Base-by-base conservation (phyloP, 2,113 vertebrate species). In the Eonycteris spelaea region DNA sequence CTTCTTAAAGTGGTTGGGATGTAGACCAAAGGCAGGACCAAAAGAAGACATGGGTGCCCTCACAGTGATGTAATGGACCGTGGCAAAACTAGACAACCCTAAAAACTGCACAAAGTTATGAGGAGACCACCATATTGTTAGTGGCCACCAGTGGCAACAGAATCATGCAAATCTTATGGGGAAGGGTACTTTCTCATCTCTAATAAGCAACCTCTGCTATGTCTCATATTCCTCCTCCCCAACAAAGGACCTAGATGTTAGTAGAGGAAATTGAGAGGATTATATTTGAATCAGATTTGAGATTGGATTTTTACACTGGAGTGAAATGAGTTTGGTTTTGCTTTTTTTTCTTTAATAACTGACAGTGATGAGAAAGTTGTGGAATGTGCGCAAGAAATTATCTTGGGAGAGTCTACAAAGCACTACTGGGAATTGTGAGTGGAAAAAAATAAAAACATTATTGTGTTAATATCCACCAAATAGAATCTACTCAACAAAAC, bases 281-380 rank as follows among this genome's bases (percentile, higher is more conserved):
- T 33, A 48, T 16, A 28, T 86, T 3, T 80, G 61, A 85, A 92
- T 86, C 33, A 82, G 5, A 84, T 63, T 79, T 91, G 38, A 93
- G 63, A 80, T 51, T 88, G 33, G 35, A 84, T 55, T 94, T 91
- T 88, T 82, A 91, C 43, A 68, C 35, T 63, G 43, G 22, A 71
- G 71, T 88, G 22, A 59, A 89, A 92, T 77, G 73, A 77, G 38
- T 86, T 71, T 86, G 28, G 28, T 77, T 93, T 90, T 75, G 53
- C 67, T 79, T 73, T 84, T 16, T 88, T 79, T 91, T 92, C 95
- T 96, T 88, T 79, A 95, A 79, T 83, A 92, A 84, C 77, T 68
- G 35, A 93, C 91, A 93, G 61, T 24, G 22, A 75, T 93, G 59
- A 96, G 90, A 95, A 95, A 93, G 48, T 59, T 85, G 4, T 91